phyloP scores from a whole-genome alignment of 2,888 invertebrate genomes.

The Sussaba pulchella region DNA sequence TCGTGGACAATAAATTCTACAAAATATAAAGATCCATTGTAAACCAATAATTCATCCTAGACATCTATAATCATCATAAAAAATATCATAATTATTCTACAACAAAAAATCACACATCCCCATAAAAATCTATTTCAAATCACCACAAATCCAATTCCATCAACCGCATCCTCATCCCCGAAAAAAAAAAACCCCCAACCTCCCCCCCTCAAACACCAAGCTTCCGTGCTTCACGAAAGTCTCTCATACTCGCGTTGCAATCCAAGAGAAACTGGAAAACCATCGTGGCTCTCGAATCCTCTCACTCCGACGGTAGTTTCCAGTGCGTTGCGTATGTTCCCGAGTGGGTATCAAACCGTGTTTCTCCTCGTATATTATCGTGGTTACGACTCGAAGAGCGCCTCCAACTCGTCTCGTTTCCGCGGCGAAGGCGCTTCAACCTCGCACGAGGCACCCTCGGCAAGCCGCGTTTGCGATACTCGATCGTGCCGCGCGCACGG shows the following conservation, averaged over 20 bases:
- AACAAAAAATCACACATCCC: too few relatives aligned
- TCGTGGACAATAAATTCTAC: too few relatives aligned
- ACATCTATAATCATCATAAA: too few relatives aligned
- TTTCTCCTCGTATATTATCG: constrained; percentile 62
- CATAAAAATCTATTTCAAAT: too few relatives aligned
- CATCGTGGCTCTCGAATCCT: constrained; percentile 5
- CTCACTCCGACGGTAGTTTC: neutral
- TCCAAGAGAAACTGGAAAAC: constrained; percentile 40
- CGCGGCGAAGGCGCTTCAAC: constrained; percentile 19
- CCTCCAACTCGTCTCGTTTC: constrained; percentile 44
- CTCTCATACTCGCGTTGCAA: neutral
- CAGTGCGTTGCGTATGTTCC: neutral
- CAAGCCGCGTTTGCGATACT: neutral
- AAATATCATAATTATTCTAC: too few relatives aligned
- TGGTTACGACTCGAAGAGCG: constrained; percentile 60
- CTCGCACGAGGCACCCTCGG: neutral
- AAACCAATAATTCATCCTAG: too few relatives aligned
- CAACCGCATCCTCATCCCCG: too few relatives aligned
- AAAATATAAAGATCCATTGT: too few relatives aligned
- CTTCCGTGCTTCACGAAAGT: too few relatives aligned
- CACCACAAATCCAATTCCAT: too few relatives aligned
- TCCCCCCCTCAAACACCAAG: too few relatives aligned
- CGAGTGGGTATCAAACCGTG: constrained; percentile 42
- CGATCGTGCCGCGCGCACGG: neutral
- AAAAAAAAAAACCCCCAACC: too few relatives aligned